These are phyloP conservation scores for Lamprologus tigripictilis DNA, from an alignment of 2,113 vertebrate species.

Conservation along the genomic window DNA sequence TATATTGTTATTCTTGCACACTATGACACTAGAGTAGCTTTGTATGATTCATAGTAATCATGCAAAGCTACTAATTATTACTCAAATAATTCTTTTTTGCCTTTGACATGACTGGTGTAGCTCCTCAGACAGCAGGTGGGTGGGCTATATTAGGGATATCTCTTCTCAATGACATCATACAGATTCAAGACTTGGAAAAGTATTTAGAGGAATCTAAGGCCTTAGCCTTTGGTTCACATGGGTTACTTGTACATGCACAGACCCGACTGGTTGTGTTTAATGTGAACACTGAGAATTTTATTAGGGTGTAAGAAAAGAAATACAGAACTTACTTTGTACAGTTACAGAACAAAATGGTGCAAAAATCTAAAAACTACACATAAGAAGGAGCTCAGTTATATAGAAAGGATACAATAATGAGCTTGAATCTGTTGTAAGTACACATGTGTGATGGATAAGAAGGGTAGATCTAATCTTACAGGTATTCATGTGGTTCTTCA, in stretches of 20 bases:
- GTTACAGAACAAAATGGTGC: neutral
- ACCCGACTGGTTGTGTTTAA: fast-evolving
- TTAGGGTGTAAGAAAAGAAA: neutral
- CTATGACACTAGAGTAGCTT: neutral
- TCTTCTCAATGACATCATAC: neutral
- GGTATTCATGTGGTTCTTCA: neutral
- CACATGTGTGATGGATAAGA: neutral
- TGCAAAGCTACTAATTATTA: neutral
- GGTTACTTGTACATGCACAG: neutral
- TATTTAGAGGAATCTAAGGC: fast-evolving
- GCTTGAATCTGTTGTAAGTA: neutral
- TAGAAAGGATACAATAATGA: neutral
- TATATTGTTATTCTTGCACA: neutral
- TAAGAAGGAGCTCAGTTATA: neutral
- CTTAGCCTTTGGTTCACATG: neutral
- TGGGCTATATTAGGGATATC: neutral
- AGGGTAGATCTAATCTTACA: neutral
- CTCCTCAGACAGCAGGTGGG: neutral
- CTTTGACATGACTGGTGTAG: fast-evolving
- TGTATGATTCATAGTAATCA: neutral
- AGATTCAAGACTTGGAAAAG: neutral
- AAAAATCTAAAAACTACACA: fast-evolving
- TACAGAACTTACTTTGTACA: neutral
- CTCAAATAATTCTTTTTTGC: fast-evolving
- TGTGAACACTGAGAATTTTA: neutral